Evolutionary conservation across 2,113 vertebrate species (phyloP).

Genomic region (Platycercus adscitus): DNA sequence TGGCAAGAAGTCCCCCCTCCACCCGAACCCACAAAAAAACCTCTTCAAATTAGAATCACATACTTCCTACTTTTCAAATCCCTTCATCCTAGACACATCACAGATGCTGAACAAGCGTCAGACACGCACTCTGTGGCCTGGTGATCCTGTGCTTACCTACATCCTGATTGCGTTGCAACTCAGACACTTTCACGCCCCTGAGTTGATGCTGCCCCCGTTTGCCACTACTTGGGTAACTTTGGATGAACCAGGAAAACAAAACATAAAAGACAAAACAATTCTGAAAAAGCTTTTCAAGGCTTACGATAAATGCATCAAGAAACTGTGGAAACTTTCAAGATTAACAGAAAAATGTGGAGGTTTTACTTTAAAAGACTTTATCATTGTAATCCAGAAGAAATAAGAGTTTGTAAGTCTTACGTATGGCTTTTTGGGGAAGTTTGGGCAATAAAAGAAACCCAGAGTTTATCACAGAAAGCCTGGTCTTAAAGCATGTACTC

Average conservation of each 20-base stretch:
- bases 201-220: background rate
- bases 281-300: background rate
- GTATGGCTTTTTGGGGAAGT: background rate
- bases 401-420: background rate
- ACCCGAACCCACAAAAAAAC: background rate
- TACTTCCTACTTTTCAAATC: background rate
- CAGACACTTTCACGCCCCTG: background rate
- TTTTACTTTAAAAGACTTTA: background rate
- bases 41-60: background rate
- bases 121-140: background rate
- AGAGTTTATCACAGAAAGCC: background rate
- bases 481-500: background rate
- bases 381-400: background rate
- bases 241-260: background rate
- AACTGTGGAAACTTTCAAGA: background rate
- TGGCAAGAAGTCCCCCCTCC: slow-evolving; percentile 12
- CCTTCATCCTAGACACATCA: background rate
- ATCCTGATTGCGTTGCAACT: background rate
- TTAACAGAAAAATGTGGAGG: background rate
- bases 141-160: background rate
- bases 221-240: background rate
- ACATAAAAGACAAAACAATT: background rate
- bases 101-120: background rate
- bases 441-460: background rate
- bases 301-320: background rate